A percentile compares a stretch with the other conserved stretches of the same genome.
These are phyloP conservation scores for Laothoe populi DNA, from an alignment of 2,888 invertebrate species.

Conservation along the genomic window DNA sequence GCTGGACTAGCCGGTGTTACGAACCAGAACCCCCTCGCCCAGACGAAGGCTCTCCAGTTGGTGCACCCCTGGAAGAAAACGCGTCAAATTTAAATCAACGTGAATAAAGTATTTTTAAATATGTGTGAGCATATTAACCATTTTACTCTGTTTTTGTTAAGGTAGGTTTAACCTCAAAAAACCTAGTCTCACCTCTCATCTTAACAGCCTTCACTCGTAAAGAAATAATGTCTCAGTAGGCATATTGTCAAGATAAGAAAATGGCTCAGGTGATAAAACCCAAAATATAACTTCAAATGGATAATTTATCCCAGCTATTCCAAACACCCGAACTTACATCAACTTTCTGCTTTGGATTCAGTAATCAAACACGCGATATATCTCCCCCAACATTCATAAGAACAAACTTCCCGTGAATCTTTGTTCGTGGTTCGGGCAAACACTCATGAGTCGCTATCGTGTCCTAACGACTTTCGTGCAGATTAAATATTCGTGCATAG, in stretches of 20 bases:
- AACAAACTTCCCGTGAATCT: slow-evolving; percentile 44
- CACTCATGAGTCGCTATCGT: slow-evolving; percentile 46
- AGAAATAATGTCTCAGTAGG: neutral
- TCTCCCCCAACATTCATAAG: slow-evolving; percentile 39
- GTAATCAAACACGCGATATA: slow-evolving; percentile 45
- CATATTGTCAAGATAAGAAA: neutral
- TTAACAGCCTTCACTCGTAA: no score
- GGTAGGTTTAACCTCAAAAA: no score
- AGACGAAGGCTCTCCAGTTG: no score
- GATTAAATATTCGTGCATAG: slow-evolving; percentile 39
- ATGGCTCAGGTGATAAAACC: neutral
- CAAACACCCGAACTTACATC: slow-evolving; percentile 33
- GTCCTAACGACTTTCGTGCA: slow-evolving; percentile 48
- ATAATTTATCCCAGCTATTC: slow-evolving; percentile 1
- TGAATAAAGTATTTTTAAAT: no score
- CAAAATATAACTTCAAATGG: neutral
- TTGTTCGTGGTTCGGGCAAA: slow-evolving; percentile 43
- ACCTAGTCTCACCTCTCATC: no score
- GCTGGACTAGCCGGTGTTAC: no score
- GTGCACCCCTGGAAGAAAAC: no score
- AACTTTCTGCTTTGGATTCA: slow-evolving; percentile 39
- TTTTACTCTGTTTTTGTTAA: no score
- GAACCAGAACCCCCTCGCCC: no score
- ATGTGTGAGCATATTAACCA: no score
- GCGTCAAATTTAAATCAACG: no score